Evolutionary conservation across 2,797 vertebrate genomes (phyloP).

Genomic region (Channa striata): DNA sequence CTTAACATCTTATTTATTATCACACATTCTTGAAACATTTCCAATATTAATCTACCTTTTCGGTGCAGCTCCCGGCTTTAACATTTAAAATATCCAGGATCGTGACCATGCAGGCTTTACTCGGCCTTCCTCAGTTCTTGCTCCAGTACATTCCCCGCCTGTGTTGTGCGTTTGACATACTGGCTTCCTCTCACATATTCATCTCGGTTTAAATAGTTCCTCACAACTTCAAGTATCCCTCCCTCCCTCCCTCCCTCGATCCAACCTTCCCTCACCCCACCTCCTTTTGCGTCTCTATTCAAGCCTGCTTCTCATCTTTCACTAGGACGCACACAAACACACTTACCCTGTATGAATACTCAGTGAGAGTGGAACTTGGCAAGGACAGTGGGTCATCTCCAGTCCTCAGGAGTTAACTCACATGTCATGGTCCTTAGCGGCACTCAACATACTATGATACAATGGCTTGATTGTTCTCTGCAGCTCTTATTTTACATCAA

Average conservation of each 20-base stretch:
- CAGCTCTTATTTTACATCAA: conserved; percentile 55
- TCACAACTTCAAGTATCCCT: conserved; percentile 51
- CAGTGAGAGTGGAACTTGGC: conserved; percentile 55
- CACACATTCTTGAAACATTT: not conserved
- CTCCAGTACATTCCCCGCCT: conserved; percentile 1
- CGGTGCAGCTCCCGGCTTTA: conserved; percentile 15
- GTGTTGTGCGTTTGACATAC: not conserved
- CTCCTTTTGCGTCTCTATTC: conserved; percentile 43
- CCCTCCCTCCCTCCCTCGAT: conserved; percentile 24
- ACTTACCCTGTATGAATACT: conserved; percentile 11
- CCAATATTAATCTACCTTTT: conserved; percentile 49
- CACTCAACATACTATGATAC: conserved; percentile 37
- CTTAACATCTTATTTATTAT: not conserved
- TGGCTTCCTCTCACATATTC: conserved; percentile 25
- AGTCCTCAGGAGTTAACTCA: conserved; percentile 70
- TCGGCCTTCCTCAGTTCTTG: not conserved
- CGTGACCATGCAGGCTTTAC: not conserved
- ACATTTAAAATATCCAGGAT: conserved; percentile 17
- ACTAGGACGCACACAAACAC: conserved; percentile 37
- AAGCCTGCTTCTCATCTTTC: conserved; percentile 65
- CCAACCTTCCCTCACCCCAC: conserved; percentile 37
- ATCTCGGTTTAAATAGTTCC: conserved; percentile 43
- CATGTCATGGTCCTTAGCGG: conserved; percentile 62
- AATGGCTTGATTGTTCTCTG: conserved; percentile 71
- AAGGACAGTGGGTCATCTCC: conserved; percentile 44